Evolutionary conservation across 2,797 vertebrate species (phyloP).

Genomic region (Pelobates cultripes): DNA sequence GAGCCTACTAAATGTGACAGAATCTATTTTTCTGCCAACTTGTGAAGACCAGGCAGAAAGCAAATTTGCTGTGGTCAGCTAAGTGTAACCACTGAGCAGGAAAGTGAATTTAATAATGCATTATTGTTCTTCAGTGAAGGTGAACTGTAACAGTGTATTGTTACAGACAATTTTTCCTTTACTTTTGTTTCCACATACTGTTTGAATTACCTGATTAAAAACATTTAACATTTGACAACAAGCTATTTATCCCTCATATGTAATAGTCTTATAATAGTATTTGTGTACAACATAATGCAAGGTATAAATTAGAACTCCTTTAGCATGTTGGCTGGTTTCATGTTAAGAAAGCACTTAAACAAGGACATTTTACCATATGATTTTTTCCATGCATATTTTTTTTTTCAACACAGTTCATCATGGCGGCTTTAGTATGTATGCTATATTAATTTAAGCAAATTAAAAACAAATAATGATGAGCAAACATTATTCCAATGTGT

Average conservation of each 20-base stretch:
- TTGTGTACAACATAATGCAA: not conserved
- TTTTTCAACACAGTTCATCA: no score
- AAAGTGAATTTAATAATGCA: conserved; percentile 99
- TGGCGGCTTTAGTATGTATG: no score
- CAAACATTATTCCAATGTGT: no score
- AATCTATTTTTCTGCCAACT: conserved; percentile 99
- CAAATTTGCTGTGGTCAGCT: conserved; percentile 99
- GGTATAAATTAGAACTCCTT: no score
- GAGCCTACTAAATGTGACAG: conserved; percentile 99
- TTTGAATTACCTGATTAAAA: conserved; percentile 80
- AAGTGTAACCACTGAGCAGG: conserved; percentile 99
- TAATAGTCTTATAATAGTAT: conserved; percentile 42
- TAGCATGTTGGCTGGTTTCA: no score
- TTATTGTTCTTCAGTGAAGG: conserved; percentile 99
- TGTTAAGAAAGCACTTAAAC: no score
- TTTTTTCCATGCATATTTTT: no score
- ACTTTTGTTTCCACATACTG: conserved; percentile 78
- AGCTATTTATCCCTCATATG: conserved; percentile 69
- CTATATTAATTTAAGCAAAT: no score
- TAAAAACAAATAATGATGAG: no score
- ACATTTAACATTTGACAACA: conserved; percentile 78
- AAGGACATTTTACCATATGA: no score
- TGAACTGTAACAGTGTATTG: conserved; percentile 98
- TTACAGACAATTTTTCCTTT: conserved; percentile 82
- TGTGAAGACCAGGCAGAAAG: conserved; percentile 96